Evolutionary conservation across 2,888 invertebrate genomes (phyloP).

Genomic region (Parnassius apollo): DNA sequence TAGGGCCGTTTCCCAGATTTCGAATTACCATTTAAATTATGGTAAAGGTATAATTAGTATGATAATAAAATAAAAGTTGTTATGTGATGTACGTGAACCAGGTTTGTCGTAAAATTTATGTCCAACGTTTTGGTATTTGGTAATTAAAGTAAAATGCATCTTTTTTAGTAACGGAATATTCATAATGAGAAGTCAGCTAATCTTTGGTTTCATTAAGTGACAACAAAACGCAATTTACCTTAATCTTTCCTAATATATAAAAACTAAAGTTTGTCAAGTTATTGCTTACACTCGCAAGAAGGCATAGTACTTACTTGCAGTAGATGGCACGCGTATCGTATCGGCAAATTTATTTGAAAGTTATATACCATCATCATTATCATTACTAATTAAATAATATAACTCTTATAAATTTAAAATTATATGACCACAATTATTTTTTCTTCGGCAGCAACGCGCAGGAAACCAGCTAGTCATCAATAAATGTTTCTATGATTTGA

Average conservation of each 20-base stretch:
- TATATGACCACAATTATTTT: no score
- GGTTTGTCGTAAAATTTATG: constrained; percentile 26
- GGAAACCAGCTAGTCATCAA: background rate
- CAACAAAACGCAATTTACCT: constrained; percentile 5
- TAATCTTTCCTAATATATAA: no score
- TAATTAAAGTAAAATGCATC: constrained; percentile 27
- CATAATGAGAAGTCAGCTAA: constrained; percentile 6
- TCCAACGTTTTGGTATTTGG: constrained; percentile 19
- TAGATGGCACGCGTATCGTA: no score
- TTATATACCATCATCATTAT: no score
- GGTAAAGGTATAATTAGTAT: constrained; percentile 27
- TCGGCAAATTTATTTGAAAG: no score
- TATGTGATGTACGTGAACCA: constrained; percentile 25
- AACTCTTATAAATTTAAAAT: no score
- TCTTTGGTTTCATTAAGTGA: constrained; percentile 11
- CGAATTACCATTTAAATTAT: constrained; percentile 28
- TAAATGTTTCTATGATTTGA: background rate
- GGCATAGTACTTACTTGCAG: no score
- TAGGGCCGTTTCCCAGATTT: constrained; percentile 27
- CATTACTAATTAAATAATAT: no score
- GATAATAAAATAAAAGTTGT: constrained; percentile 29
- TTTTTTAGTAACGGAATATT: constrained; percentile 18
- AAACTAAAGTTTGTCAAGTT: background rate
- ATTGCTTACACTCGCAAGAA: no score
- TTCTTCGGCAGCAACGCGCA: no score